These are phyloP conservation scores for Indicator maculatus DNA, from an alignment of 2,113 vertebrate genomes.

Conservation along the genomic window DNA sequence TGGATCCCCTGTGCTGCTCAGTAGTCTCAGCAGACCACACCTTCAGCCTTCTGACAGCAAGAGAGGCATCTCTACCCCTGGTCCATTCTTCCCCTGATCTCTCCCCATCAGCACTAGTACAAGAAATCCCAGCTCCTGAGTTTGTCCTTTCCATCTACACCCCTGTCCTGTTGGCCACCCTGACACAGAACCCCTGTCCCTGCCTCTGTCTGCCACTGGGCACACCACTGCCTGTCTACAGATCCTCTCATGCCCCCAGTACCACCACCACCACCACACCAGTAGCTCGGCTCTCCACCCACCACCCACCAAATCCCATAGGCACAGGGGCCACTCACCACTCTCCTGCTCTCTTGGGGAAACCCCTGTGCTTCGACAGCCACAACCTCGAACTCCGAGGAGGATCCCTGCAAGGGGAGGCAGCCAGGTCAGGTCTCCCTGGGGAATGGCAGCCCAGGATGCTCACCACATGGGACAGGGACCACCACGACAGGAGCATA, in stretches of 20 bases:
- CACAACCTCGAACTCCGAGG: slow-evolving; percentile 88
- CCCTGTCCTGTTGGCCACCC: no score
- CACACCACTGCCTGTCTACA: background rate
- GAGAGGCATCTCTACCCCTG: fast-evolving
- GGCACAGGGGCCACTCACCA: slow-evolving; percentile 68
- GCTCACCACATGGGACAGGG: fast-evolving
- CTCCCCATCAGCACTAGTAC: background rate
- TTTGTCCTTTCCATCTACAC: fast-evolving
- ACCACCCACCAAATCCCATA: background rate
- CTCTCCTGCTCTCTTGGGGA: slow-evolving; percentile 72
- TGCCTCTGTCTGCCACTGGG: no score
- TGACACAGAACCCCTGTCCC: no score
- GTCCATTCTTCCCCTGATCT: background rate
- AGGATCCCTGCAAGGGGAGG: slow-evolving; percentile 79
- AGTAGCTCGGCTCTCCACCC: fast-evolving
- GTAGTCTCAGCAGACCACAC: background rate
- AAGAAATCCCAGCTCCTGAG: background rate
- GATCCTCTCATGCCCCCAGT: background rate
- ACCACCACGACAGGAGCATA: background rate
- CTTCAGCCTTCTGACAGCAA: fast-evolving
- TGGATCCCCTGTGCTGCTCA: fast-evolving
- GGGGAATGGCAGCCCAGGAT: background rate
- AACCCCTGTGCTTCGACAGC: slow-evolving; percentile 74
- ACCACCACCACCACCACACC: background rate
- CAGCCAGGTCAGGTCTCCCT: background rate